These are phyloP conservation scores for Clarias magur DNA, from an alignment of 2,113 vertebrate genomes.

Conservation along the genomic window DNA sequence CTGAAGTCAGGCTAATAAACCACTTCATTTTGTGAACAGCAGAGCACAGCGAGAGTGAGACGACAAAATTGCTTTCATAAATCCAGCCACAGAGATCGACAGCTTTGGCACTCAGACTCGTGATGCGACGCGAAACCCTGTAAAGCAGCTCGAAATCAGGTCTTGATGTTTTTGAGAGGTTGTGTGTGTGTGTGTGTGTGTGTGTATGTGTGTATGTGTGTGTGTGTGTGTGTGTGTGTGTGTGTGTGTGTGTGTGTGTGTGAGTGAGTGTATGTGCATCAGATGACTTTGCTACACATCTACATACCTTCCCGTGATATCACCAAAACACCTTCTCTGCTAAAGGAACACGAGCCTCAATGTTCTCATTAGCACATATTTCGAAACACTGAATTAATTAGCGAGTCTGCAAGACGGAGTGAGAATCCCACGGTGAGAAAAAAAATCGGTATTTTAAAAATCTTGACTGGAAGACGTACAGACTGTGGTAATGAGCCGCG, in stretches of 20 bases:
- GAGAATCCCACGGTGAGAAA: background rate
- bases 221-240: too few relatives aligned
- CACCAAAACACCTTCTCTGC: background rate
- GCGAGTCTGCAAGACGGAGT: background rate
- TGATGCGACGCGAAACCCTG: background rate
- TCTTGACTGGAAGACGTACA: background rate
- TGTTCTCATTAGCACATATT: background rate
- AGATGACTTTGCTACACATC: background rate
- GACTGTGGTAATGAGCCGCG: background rate
- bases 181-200: too few relatives aligned
- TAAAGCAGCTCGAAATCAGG: background rate
- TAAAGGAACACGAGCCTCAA: background rate
- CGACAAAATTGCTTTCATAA: background rate
- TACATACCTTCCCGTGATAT: too few relatives aligned
- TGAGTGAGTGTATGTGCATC: too few relatives aligned
- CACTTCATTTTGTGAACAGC: background rate
- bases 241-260: too few relatives aligned
- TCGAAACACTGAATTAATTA: conserved; percentile 9
- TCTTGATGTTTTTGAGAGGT: background rate
- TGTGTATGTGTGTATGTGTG: too few relatives aligned
- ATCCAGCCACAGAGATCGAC: background rate
- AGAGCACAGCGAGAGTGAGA: background rate
- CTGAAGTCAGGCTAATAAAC: background rate
- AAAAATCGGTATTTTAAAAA: background rate
- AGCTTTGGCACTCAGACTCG: background rate